Conservation (phyloP, 2,888 invertebrate genomes). For the Mythimna impura region DNA sequence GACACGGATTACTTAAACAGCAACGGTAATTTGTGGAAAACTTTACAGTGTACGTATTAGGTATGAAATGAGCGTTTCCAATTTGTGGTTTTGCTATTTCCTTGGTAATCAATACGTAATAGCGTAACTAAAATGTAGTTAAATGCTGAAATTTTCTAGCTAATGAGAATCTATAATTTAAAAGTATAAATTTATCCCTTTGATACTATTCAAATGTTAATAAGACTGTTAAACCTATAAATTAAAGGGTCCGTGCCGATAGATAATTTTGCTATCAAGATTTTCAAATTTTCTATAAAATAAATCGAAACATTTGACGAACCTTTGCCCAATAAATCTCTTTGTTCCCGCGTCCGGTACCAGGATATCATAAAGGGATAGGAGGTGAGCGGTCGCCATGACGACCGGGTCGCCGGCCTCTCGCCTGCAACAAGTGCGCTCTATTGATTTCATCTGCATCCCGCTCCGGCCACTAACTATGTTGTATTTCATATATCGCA, state of each 20-base stretch:
- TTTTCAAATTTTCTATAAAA: neutral
- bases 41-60: no score
- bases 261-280: neutral
- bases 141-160: neutral
- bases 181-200: constrained; percentile 1
- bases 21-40: neutral
- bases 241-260: neutral
- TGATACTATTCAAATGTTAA: neutral
- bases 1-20: neutral
- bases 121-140: neutral
- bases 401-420: constrained; percentile 67
- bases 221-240: neutral
- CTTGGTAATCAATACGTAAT: neutral
- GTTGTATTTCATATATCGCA: constrained; percentile 43
- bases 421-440: constrained; percentile 72
- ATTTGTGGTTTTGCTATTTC: neutral
- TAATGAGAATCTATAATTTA: neutral
- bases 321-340: constrained; percentile 5
- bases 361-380: constrained; percentile 48
- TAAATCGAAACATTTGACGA: neutral
- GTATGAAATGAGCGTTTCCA: neutral
- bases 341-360: constrained; percentile 46
- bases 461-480: constrained; percentile 36
- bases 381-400: constrained; percentile 66
- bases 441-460: constrained; percentile 73